phyloP scores from a whole-genome alignment of 2,797 vertebrate species.

The Lepus oiostolus region DNA sequence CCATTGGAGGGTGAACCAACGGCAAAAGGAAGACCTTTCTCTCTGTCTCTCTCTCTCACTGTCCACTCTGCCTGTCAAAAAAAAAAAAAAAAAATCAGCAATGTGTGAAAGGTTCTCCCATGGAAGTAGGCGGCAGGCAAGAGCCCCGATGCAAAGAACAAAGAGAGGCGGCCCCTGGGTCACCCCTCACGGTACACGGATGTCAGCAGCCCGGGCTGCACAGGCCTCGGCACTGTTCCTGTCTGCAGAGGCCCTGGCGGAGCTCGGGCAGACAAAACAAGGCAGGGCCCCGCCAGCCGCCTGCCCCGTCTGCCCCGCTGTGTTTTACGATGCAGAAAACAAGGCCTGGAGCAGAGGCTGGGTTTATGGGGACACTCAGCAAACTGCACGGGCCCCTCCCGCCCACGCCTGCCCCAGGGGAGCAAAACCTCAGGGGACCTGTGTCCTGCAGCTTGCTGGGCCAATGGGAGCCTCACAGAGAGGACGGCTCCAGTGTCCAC shows the following conservation, averaged over 20 bases:
- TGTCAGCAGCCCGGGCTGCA: neutral
- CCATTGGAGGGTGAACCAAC: too few relatives aligned
- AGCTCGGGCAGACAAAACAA: slow-evolving; percentile 53
- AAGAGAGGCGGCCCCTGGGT: neutral
- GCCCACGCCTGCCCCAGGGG: neutral
- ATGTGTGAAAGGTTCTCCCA: neutral
- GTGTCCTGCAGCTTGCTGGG: neutral
- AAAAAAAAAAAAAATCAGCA: neutral
- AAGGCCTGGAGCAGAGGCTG: neutral
- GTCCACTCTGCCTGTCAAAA: too few relatives aligned
- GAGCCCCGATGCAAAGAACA: slow-evolving; percentile 6
- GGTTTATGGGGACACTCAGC: neutral
- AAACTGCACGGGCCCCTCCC: neutral
- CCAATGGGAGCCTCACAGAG: neutral
- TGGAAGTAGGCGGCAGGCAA: neutral
- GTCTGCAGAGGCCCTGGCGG: neutral
- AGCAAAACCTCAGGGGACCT: neutral
- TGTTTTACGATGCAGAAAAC: neutral
- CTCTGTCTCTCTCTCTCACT: too few relatives aligned
- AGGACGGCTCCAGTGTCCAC: neutral
- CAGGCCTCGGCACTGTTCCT: neutral
- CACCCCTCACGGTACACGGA: neutral
- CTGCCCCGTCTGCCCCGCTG: neutral
- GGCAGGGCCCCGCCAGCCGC: neutral
- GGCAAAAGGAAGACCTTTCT: too few relatives aligned